These are phyloP conservation scores for Nephila pilipes DNA, from an alignment of 1,140 invertebrate species.

Conservation along the genomic window DNA sequence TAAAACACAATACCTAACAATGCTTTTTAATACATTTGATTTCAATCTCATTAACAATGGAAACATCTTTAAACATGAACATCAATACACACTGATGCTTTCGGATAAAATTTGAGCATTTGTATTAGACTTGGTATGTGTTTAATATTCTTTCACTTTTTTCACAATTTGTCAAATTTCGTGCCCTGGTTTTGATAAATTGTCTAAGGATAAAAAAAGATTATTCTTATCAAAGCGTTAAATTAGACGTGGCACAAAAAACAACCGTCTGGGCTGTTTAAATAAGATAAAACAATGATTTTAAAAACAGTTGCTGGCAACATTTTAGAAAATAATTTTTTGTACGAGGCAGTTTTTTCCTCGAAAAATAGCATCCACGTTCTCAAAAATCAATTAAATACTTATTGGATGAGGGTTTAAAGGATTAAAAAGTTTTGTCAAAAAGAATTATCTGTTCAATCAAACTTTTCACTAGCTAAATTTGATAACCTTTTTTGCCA, in stretches of 20 bases:
- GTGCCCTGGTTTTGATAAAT: no score
- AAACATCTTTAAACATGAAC: no score
- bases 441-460: conserved; percentile 29
- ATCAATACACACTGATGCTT: no score
- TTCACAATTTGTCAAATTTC: no score
- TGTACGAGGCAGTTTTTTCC: neutral
- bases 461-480: conserved; percentile 12
- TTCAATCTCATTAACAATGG: no score
- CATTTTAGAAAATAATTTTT: neutral
- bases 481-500: neutral
- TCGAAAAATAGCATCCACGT: neutral
- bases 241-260: neutral
- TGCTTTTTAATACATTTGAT: no score
- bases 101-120: no score
- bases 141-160: no score
- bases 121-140: no score
- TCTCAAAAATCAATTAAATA: neutral
- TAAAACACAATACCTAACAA: no score
- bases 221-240: no score
- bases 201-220: no score
- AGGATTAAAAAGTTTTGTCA: conserved; percentile 27
- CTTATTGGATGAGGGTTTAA: neutral
- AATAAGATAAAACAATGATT: neutral
- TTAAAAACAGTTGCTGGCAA: neutral
- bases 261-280: neutral